Conservation (phyloP, 2,113 vertebrate species). For the Petromus typicus region DNA sequence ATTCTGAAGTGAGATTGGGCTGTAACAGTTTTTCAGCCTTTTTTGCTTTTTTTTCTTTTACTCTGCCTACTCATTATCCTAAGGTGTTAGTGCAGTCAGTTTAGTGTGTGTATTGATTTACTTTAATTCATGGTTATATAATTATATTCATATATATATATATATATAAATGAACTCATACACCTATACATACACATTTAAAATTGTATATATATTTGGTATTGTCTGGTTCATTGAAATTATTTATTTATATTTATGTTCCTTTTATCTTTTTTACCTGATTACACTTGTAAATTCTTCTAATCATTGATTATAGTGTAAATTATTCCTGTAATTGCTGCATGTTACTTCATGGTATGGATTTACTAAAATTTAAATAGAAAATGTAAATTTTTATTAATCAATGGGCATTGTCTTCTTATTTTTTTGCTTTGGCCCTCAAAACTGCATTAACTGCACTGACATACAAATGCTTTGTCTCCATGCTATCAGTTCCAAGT, state of each 20-base stretch:
- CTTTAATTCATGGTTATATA: not conserved
- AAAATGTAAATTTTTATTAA: not conserved
- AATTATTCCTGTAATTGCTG: not conserved
- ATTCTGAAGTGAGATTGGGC: not conserved
- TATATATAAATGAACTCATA: not conserved
- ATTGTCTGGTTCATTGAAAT: slow-evolving; percentile 1
- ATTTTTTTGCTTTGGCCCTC: not conserved
- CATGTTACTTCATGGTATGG: not conserved
- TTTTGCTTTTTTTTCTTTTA: not conserved
- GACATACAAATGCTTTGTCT: not conserved
- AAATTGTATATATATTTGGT: not conserved
- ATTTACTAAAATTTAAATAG: not conserved
- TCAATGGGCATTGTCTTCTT: not conserved
- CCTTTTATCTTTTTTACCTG: not conserved
- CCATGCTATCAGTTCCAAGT: not conserved
- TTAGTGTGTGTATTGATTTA: not conserved
- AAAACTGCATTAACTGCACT: not conserved
- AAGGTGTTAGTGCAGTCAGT: not conserved
- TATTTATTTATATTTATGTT: not conserved
- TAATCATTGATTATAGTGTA: not conserved
- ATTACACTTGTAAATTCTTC: not conserved
- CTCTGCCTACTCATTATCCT: not conserved
- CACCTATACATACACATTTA: not conserved
- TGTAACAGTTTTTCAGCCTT: not conserved
- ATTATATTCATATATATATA: not conserved